A percentile compares a stretch with the other conserved stretches of the same genome.
Conservation (phyloP, 2,888 invertebrate genomes). For the Molorchus minor region DNA sequence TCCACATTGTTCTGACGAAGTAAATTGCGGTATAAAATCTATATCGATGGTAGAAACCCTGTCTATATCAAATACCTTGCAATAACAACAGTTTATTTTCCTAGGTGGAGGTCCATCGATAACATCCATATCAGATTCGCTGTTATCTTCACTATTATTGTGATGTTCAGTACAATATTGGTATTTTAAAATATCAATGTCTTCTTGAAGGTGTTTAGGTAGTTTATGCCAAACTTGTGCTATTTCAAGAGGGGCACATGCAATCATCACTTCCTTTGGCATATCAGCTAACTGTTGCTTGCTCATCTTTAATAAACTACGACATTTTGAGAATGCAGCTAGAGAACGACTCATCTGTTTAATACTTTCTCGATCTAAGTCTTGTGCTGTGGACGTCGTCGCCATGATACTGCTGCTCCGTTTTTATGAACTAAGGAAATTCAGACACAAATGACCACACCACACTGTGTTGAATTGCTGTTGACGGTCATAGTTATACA, state of each 20-base stretch:
- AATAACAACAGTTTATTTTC: not conserved
- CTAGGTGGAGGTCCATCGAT: not conserved
- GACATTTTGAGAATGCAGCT: not conserved
- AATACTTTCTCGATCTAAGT: not conserved
- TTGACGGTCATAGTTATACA: constrained; percentile 11
- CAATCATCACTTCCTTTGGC: constrained; percentile 17
- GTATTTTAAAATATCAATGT: constrained; percentile 18
- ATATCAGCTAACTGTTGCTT: not conserved
- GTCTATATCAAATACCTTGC: not conserved
- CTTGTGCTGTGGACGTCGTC: not conserved
- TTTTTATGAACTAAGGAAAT: constrained; percentile 20
- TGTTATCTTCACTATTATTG: not conserved
- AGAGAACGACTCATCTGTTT: not conserved
- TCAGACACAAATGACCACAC: constrained; percentile 38
- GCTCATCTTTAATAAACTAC: not conserved
- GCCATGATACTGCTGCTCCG: not conserved
- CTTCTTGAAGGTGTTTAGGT: constrained; percentile 7
- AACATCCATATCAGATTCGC: not conserved
- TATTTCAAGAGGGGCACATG: constrained; percentile 12
- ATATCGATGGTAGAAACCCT: not conserved
- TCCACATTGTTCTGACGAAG: not conserved
- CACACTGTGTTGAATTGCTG: constrained; percentile 14
- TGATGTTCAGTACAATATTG: constrained; percentile 5
- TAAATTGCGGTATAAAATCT: no score
- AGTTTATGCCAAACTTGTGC: constrained; percentile 11